Evolutionary conservation across 1,140 invertebrate species (phyloP), one percentile per base, ranked within the genome.

Genomic region (Dysdera silvatica): DNA sequence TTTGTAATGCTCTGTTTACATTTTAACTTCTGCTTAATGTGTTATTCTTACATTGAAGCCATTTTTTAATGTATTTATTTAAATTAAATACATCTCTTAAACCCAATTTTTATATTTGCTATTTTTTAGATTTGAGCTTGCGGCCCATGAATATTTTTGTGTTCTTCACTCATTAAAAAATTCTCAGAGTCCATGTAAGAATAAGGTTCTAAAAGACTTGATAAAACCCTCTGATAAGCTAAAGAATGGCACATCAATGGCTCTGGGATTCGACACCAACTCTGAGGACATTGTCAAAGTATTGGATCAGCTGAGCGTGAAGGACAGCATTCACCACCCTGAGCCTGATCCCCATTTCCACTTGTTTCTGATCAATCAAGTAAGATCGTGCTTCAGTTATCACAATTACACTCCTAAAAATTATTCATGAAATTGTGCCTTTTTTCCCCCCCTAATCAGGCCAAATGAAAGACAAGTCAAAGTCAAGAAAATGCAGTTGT

Each of bases 81-180:
- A n/a, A n/a, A n/a, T n/a, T n/a, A n/a, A n/a, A n/a, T n/a, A n/a
- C n/a, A n/a, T n/a, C n/a, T n/a, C n/a, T n/a, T n/a, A n/a, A n/a
- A n/a, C n/a, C 20, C 20, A 32, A 31, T 45, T 47, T 20, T 35
- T 37, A 56, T 28, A 23, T 48, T 12, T 41, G 29, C 8, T 41
- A 56, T 6, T 1, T 41, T 61, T 61, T 35, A 65, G 64, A 24
- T 41, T 61, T 47, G 64, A 67, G 35, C 58, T 24, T 58, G 55
- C 65, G 61, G 64, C 40, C 28, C 18, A 60, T 51, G 64, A 66
- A 35, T 66, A 61, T 20, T 24, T 55, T 10, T 61, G 48, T 7
- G 52, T 66, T 26, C 58, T 65, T 20, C 55, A 58, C 20, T 65
- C 55, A 35, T n/a, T 53, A 18, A 48, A 35, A 29, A 33, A 56